Base-by-base conservation (phyloP, 2,113 vertebrate species). In the Agelaius phoeniceus region DNA sequence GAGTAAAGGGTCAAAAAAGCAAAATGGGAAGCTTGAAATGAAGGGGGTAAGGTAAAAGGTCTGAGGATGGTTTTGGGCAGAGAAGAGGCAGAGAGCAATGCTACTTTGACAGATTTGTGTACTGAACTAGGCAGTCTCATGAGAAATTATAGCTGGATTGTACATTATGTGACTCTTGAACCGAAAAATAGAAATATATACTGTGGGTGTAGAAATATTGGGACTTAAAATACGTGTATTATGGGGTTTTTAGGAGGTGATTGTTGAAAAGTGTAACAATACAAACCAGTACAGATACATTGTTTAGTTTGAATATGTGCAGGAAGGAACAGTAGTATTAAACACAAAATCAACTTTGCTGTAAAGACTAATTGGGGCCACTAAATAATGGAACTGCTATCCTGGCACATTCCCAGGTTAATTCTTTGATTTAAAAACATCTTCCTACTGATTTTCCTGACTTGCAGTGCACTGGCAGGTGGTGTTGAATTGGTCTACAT, bases 141-240 rank as follows among this genome's bases (percentile, higher is more conserved):
- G 85, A 93, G 82, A 88, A 94, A 96, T 88, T 88, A 48, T 15
- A 91, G 54, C 71, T 86, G 79, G 51, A 62, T 96, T 80, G 72
- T 68, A 92, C 68, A 78, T 95, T 96, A 83, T 7, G 1, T 81
- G 65, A 71, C 82, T 96, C 48, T 61, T 78, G 82, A 90, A 74
- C 87, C 90, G 79, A 80, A 94, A 96, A 86, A 43, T 27, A 94
- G 87, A 76, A 91, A 79, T 83, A 67, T 31, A 19, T 87, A 11
- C 58, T 1, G 8, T 85, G 87, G 78, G 15, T 78, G 52, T 76
- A 58, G 84, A 91, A 90, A 91, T 85, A 73, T 1, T 68, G 13
- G 30, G 24, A 71, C 26, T 80, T 75, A 54, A 91, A 76, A 28
- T 55, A 13, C 28, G 7, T 67, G 7, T 74, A 48, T 75, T 87